Percentiles rank a stretch among this genome's conserved stretches.
Conservation (phyloP, 1,140 invertebrate genomes). For the Pogonomyrmex barbatus region DNA sequence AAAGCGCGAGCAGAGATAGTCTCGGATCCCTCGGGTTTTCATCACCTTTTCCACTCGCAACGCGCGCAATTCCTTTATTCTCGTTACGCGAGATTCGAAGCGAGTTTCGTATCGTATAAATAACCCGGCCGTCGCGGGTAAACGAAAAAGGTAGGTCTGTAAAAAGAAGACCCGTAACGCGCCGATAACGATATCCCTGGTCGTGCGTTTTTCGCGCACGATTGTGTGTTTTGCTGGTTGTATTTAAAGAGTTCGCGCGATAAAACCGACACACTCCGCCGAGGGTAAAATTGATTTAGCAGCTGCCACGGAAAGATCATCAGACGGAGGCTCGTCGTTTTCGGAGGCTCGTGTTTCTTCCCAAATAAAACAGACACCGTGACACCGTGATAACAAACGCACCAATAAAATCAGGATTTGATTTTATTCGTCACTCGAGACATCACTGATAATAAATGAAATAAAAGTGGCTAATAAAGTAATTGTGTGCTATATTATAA, state of each 20-base stretch:
- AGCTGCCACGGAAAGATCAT: neutral
- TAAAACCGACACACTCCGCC: neutral
- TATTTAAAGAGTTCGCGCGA: conserved; percentile 6
- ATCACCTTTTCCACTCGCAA: neutral
- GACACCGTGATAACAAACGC: no score
- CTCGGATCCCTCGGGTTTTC: conserved; percentile 10
- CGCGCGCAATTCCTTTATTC: neutral
- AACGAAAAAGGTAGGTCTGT: neutral
- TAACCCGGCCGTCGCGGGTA: no score
- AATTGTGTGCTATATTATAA: no score
- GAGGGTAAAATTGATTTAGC: conserved; percentile 9
- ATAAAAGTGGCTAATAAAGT: no score
- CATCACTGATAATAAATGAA: no score
- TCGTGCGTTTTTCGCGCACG: neutral
- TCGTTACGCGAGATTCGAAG: neutral
- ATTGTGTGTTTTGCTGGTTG: neutral
- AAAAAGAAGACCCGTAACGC: neutral
- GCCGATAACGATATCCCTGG: neutral
- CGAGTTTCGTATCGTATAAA: neutral
- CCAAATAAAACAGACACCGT: no score
- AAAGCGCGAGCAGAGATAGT: neutral
- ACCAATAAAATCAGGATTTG: no score
- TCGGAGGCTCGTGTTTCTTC: neutral
- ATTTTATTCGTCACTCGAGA: no score
- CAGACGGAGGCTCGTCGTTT: neutral